Evolutionary conservation across 2,113 vertebrate genomes (phyloP).

Genomic region (Podilymbus podiceps): DNA sequence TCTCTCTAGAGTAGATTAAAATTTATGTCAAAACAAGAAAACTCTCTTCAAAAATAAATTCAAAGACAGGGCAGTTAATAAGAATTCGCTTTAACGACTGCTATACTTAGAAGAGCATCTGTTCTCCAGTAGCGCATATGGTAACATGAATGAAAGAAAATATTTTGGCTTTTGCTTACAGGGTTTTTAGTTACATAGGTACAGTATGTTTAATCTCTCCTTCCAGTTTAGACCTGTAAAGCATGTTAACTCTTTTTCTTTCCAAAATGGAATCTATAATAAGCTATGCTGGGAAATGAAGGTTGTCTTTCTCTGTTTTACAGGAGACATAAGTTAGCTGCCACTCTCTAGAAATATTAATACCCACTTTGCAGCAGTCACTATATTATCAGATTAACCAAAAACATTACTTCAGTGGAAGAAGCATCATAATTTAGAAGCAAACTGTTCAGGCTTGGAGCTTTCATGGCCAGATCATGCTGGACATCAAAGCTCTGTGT

Average conservation of each 20-base stretch:
- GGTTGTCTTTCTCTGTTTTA: background rate
- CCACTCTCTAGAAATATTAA: background rate
- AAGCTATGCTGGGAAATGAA: background rate
- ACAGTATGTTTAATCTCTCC: background rate
- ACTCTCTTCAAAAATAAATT: conserved; percentile 10
- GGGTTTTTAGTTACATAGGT: background rate
- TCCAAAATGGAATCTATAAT: background rate
- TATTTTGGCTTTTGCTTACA: background rate
- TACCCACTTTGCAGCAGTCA: background rate
- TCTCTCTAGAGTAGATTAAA: background rate
- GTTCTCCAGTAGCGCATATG: background rate
- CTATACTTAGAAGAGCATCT: conserved; percentile 29
- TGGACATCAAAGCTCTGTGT: background rate
- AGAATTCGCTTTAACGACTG: background rate
- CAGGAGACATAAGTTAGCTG: background rate
- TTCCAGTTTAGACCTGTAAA: background rate
- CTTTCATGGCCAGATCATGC: background rate
- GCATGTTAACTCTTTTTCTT: background rate
- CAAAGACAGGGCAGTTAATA: conserved; percentile 21
- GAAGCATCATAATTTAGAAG: background rate
- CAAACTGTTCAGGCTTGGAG: background rate
- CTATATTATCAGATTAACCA: background rate
- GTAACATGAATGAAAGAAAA: background rate
- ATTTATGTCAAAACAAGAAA: background rate
- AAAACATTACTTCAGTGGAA: background rate